These are phyloP conservation scores for Chaetura pelagica DNA, from an alignment of 2,113 vertebrate species.

Conservation along the genomic window DNA sequence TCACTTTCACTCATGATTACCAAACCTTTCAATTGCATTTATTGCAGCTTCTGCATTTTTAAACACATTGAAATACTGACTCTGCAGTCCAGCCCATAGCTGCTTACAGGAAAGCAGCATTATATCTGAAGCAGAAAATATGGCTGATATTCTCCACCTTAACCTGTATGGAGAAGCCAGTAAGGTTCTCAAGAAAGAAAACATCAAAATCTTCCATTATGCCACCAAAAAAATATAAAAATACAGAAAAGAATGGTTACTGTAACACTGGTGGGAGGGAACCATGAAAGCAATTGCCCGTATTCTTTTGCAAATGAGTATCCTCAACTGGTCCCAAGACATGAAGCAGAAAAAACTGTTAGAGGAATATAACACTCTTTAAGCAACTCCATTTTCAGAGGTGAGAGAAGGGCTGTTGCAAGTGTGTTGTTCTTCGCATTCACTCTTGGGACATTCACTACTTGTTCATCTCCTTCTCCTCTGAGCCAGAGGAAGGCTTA, in stretches of 20 bases:
- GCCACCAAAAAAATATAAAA: background rate
- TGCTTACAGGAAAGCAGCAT: background rate
- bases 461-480: background rate
- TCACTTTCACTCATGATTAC: background rate
- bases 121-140: slow-evolving; percentile 37
- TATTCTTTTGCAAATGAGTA: slow-evolving; percentile 20
- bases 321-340: slow-evolving; percentile 27
- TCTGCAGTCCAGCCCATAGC: background rate
- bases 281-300: background rate
- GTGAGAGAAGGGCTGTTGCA: background rate
- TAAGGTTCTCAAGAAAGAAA: background rate
- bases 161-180: background rate
- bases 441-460: slow-evolving; percentile 5
- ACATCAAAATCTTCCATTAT: background rate
- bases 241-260: background rate
- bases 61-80: slow-evolving; percentile 12
- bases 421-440: background rate
- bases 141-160: background rate
- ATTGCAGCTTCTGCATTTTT: slow-evolving; percentile 18
- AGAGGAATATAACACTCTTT: slow-evolving; percentile 7
- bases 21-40: slow-evolving; percentile 7
- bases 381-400: slow-evolving; percentile 34
- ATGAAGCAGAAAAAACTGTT: slow-evolving; percentile 46
- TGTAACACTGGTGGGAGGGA: background rate
- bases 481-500: background rate